Conservation (phyloP, 2,888 invertebrate species). For the Gasteruption jaculator region DNA sequence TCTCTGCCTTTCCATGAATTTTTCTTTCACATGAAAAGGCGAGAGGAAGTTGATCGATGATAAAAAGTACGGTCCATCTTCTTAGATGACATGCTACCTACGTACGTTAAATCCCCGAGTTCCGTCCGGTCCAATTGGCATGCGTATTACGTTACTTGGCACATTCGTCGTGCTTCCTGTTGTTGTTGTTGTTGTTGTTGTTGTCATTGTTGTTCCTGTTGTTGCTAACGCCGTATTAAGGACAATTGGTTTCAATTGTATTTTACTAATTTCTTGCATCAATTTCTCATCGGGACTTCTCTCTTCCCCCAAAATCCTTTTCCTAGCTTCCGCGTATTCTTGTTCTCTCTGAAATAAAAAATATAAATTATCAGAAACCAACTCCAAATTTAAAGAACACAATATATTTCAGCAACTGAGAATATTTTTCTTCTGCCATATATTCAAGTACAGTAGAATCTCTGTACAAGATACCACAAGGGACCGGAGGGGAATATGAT, state of each 20-base stretch:
- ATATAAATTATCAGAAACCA: not conserved
- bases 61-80: constrained; percentile 28
- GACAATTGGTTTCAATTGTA: constrained; percentile 42
- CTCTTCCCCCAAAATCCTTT: constrained; percentile 85
- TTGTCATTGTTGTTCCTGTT: constrained; percentile 18
- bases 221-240: constrained; percentile 9
- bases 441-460: too few relatives aligned
- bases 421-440: too few relatives aligned
- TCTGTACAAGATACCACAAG: too few relatives aligned
- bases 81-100: constrained; percentile 57
- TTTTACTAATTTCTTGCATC: constrained; percentile 43
- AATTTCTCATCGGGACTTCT: constrained; percentile 68
- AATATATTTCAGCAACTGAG: not conserved
- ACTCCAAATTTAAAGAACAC: not conserved
- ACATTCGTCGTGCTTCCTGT: constrained; percentile 27
- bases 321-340: constrained; percentile 88
- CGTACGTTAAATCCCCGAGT: constrained; percentile 66
- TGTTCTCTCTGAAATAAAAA: constrained; percentile 73
- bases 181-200: constrained; percentile 10
- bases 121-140: constrained; percentile 78
- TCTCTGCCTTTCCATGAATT: constrained; percentile 25
- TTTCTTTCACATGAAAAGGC: constrained; percentile 27
- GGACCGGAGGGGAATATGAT: too few relatives aligned
- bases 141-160: constrained; percentile 58
- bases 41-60: constrained; percentile 40